Evolutionary conservation across 1,140 invertebrate genomes (phyloP), one percentile per base, ranked within the genome.

Genomic region (Steinernema khuongi): DNA sequence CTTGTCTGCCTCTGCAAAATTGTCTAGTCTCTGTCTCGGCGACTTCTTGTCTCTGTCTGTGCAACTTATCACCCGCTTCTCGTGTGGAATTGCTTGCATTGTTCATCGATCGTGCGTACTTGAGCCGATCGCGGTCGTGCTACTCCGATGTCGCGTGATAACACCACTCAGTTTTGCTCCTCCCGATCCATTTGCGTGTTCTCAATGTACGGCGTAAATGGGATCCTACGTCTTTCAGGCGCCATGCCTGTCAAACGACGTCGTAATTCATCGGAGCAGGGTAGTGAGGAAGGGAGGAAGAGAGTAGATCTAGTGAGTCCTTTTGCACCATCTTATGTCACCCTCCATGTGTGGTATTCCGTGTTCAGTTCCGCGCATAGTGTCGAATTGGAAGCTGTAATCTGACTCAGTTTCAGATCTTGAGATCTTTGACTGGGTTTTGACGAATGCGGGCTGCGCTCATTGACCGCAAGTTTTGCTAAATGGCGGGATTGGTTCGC

Each of bases 401-500:
- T 41, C n/a, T n/a, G n/a, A n/a, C n/a, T 60, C 19, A 60, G 7
- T 17, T 60, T 60, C 50, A 60, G 11, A 17, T 60, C 50, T 11
- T 60, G 7, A 60, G 50, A 22, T 4, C 26, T 22, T 11, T 22
- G 50, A 7, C 4, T 14, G 50, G 50, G 14, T 26, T 14, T 7
- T 17, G 11, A 26, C 7, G 7, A 22, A 11, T 60, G 19, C 4
- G 26, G 50, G 11, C 11, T 26, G 50, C 50, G 50, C 50, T 11
- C 4, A 60, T 60, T n/a, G 36, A 41, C n/a, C n/a, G n/a, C n/a
- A 60, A 22, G 22, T 60, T 60, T 11, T 26, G 19, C 7, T 4
- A 60, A 60, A 60, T 60, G 50, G 50, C 50, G 50, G 50, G 50
- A 60, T 60, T 60, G 50, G 50, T 60, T 60, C 50, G 50, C 50